Evolutionary conservation across 2,797 vertebrate species (phyloP).

Genomic region (Mormyrus hasselquistii): DNA sequence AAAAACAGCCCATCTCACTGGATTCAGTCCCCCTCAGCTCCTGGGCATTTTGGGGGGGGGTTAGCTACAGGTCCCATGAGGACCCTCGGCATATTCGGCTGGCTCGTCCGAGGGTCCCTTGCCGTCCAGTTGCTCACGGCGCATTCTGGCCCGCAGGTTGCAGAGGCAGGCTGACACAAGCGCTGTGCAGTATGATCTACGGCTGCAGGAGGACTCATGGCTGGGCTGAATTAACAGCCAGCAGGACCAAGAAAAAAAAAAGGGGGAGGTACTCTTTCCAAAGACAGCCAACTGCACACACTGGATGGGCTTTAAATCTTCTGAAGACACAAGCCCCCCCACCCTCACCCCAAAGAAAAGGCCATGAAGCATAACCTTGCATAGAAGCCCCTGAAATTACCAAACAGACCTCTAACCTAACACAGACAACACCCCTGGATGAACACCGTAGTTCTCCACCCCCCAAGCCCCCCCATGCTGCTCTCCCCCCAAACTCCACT

Average conservation of each 20-base stretch:
- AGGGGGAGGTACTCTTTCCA: slow-evolving; percentile 7
- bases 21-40: neutral
- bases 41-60: neutral
- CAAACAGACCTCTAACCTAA: slow-evolving; percentile 15
- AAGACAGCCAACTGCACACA: neutral
- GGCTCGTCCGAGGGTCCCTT: neutral
- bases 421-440: slow-evolving; percentile 14
- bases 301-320: slow-evolving; percentile 16
- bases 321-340: neutral
- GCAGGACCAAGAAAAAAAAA: neutral
- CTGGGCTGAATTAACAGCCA: neutral
- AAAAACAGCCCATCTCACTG: neutral
- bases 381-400: neutral
- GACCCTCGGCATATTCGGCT: neutral
- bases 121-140: neutral
- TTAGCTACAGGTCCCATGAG: neutral
- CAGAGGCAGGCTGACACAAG: neutral
- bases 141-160: neutral
- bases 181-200: neutral
- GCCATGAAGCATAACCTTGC: slow-evolving; percentile 11
- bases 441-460: neutral
- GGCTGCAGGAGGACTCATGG: neutral
- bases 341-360: neutral
- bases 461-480: neutral
- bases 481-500: neutral